Base-by-base conservation (phyloP, 2,888 invertebrate genomes). In the Megamerina dolium region DNA sequence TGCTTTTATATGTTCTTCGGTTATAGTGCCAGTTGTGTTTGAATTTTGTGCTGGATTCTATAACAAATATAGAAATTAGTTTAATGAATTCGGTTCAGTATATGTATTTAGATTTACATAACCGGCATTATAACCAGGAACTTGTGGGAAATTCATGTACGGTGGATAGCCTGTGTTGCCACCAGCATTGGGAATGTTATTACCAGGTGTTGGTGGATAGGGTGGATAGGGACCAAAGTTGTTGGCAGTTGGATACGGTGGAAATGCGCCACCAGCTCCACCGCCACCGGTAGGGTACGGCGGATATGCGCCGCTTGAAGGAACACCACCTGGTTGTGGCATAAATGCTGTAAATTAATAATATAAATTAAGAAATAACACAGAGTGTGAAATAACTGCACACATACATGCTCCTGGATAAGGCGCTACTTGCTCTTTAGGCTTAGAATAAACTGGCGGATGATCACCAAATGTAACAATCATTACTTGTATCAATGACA, bases 1-100 rank as follows among this genome's bases (percentile, higher is more conserved):
- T 19, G 88, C 91, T 63, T 89, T 83, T 50, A 99, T 90, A 66
- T 96, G 94, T 64, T 95, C 93, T 59, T 95, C 92, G 36, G 93
- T 87, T 45, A 94, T 92, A n/a, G 91, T 91, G 16, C 88, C 87
- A 23, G 72, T 75, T 44, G 79, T 76, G 41, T 76, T 75, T 14
- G 72, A 68, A 57, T 77, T 69, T n/a, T n/a, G n/a, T 14, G 68
- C 53, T 14, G 52, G 42, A 45, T 63, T 66, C 69, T 70, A 23
- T 10, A 6, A 16, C 23, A n/a, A 17, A 27, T 19, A 18, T 38
- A 19, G n/a, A n/a, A n/a, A n/a, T n/a, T n/a, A n/a, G n/a, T n/a
- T n/a, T n/a, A n/a, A n/a, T 27, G 4, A 33, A 31, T 16, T 16
- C 30, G 14, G 16, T 31, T 9, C 4, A 3, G 4, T 18, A 19